phyloP scores from a whole-genome alignment of 2,888 invertebrate species.

The Trichopria drosophilae region DNA sequence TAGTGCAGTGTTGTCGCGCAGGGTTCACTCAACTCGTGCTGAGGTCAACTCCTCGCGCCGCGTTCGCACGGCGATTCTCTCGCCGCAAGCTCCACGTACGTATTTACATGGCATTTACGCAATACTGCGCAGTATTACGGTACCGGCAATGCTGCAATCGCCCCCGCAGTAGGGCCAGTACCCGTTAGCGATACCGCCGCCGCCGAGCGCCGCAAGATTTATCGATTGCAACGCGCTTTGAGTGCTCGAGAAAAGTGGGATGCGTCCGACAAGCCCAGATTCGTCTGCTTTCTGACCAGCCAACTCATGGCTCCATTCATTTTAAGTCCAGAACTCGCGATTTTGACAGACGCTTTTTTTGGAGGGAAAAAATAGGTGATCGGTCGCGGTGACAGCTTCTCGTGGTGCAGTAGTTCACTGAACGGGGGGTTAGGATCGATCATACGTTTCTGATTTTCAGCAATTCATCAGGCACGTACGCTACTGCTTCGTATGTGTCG shows the following conservation, averaged over 20 bases:
- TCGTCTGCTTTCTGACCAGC: conserved; percentile 20
- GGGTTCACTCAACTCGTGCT: conserved; percentile 53
- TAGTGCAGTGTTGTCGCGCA: conserved; percentile 56
- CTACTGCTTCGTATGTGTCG: no score
- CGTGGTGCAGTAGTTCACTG: no score
- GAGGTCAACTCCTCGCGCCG: conserved; percentile 52
- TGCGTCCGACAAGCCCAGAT: conserved; percentile 26
- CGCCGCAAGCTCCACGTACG: neutral
- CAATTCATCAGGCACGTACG: no score
- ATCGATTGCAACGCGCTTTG: conserved; percentile 28
- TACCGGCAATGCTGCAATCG: neutral
- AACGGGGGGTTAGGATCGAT: no score
- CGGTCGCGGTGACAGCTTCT: no score
- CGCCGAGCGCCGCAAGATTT: conserved; percentile 26
- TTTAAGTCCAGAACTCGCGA: no score
- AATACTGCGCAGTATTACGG: conserved; percentile 1
- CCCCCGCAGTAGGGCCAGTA: neutral
- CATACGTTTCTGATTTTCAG: no score
- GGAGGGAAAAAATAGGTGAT: no score
- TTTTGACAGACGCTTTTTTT: no score
- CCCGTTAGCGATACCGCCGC: neutral
- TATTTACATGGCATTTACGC: conserved; percentile 6
- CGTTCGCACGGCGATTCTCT: conserved; percentile 35
- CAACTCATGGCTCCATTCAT: neutral
- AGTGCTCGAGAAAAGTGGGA: conserved; percentile 25